Percentiles rank a stretch among this genome's conserved stretches.
Evolutionary conservation across 2,797 vertebrate species (phyloP).

Genomic region (Fringilla coelebs): DNA sequence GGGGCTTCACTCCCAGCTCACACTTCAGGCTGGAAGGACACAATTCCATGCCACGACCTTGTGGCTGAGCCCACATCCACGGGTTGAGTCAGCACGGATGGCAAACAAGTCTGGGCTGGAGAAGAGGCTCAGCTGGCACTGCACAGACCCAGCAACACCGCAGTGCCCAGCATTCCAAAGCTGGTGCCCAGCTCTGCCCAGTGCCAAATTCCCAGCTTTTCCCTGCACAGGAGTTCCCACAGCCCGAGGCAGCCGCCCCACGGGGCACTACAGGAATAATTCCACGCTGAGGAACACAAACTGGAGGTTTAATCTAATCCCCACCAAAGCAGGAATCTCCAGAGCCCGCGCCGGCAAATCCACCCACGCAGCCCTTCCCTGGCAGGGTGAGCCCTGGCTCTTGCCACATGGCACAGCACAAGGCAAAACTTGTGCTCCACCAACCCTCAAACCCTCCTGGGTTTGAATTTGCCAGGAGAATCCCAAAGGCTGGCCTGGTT

Average conservation of each 20-base stretch:
- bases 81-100: neutral
- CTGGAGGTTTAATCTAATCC: neutral
- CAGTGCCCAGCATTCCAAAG: neutral
- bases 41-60: accelerated
- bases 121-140: neutral
- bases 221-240: accelerated
- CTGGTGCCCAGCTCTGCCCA: neutral
- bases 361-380: neutral
- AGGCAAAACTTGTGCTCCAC: neutral
- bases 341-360: neutral
- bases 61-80: neutral
- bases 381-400: neutral
- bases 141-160: neutral
- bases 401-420: neutral
- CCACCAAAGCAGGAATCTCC: neutral
- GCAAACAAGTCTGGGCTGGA: neutral
- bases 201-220: neutral
- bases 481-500: neutral
- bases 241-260: neutral
- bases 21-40: neutral
- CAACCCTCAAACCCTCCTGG: neutral
- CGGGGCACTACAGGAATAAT: accelerated
- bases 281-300: neutral
- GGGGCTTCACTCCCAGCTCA: neutral
- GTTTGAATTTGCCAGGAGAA: neutral